Base-by-base conservation (phyloP, 2,888 invertebrate species). In the Trypoxylon attenuatum region DNA sequence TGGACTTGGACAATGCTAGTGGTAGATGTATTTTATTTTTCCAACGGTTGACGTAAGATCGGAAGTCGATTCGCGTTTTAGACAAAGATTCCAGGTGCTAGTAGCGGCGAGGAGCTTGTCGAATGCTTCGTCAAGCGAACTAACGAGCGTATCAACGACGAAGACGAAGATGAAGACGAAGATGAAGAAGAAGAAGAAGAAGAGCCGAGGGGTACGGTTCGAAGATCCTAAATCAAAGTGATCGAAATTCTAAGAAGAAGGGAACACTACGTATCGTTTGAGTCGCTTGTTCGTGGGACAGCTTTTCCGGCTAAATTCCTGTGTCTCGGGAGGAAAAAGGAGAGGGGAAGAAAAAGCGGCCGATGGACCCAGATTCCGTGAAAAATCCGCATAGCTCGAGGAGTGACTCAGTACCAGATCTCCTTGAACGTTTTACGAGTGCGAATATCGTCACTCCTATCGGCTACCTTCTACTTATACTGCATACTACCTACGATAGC, bases 361-460 rank as follows among this genome's bases (percentile, higher is more conserved):
- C 62, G 59, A 52, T 55, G 66, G 71, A 74, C 75, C 78, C 76
- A 76, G 77, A 77, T 81, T 81, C 73, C 65, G 73, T 55, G 79
- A 80, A 79, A 82, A 82, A 78, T 79, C 73, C 73, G 76, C 82
- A 81, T 82, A 78, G 71, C 77, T 77, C 56, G 45, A 62, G 55
- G 66, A 74, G 73, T 83, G 82, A 82, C 72, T 83, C 84, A 82
- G 77, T 81, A 82, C 82, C 73, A 63, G 84, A 80, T 83, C 79
- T 83, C 83, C 84, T 84, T 84, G 82, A 82, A 75, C 78, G 70
- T 77, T 82, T 75, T 71, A 55, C 58, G 69, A 59, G 55, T 62
- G 64, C 61, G 65, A 75, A 76, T 70, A 59, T 65, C 64, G 51
- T 65, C 57, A 62, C 53, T 59, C 52, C 65, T 66, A 54, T 59